Conservation (phyloP, 2,113 vertebrate genomes). For the Aplodontia rufa region DNA sequence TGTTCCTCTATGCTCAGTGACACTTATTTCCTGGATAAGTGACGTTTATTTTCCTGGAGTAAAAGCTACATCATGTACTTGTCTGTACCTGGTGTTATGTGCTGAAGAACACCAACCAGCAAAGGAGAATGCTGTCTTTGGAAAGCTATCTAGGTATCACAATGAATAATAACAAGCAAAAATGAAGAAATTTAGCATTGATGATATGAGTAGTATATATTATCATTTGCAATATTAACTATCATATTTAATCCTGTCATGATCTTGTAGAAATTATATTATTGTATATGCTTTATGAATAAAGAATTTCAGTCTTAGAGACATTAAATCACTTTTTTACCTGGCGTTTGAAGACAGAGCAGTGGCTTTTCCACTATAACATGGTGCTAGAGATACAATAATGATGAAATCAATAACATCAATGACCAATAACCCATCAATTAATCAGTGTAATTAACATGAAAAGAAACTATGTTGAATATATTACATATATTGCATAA, state of each 20-base stretch:
- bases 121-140: background rate
- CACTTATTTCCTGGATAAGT: background rate
- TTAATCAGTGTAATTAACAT: background rate
- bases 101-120: background rate
- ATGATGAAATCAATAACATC: background rate
- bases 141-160: background rate
- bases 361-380: background rate
- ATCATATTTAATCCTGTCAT: background rate
- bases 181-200: background rate
- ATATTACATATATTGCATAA: background rate
- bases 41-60: too few species aligned
- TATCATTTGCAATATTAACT: background rate
- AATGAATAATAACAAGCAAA: background rate
- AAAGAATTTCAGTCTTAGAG: background rate
- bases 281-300: background rate
- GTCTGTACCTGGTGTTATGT: background rate
- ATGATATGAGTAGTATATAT: background rate
- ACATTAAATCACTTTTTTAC: background rate
- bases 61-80: background rate
- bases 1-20: background rate
- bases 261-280: background rate
- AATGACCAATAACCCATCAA: background rate
- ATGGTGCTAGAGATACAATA: background rate
- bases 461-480: background rate
- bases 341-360: background rate